These are phyloP conservation scores for Tolmerus cingulatus DNA, from an alignment of 2,888 invertebrate genomes.

Conservation along the genomic window DNA sequence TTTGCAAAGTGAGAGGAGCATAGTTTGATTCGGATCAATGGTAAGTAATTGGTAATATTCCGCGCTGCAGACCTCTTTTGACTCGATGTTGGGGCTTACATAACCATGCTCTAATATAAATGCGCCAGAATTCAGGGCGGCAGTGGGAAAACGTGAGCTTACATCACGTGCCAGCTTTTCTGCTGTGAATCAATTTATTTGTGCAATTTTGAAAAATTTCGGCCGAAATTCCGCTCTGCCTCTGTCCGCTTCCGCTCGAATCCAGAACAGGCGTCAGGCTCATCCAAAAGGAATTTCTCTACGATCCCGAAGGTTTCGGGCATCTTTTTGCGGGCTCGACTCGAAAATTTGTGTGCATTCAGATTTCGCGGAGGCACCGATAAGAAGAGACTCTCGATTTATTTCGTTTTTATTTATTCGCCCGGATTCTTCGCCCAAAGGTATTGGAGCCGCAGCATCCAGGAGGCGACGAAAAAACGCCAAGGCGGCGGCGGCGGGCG, in stretches of 20 bases:
- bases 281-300: conserved; percentile 34
- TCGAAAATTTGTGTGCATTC: conserved; percentile 33
- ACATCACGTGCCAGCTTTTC: conserved; percentile 28
- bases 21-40: neutral
- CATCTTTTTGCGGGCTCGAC: neutral
- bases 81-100: neutral
- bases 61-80: neutral
- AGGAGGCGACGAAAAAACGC: conserved; percentile 16
- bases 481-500: neutral
- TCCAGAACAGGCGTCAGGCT: conserved; percentile 23
- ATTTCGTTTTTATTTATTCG: conserved; percentile 15
- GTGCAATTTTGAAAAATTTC: conserved; percentile 1
- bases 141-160: conserved; percentile 26
- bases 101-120: neutral
- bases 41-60: neutral
- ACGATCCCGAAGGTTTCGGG: neutral
- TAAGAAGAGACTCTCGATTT: conserved; percentile 17
- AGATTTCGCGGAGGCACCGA: conserved; percentile 8
- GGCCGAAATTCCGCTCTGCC: neutral
- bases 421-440: neutral
- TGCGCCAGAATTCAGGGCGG: neutral
- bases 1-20: neutral
- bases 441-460: neutral
- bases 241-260: neutral
- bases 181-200: conserved; percentile 26